Base-by-base conservation (phyloP, 2,797 vertebrate genomes). In the Ptychobarbus kaznakovi region DNA sequence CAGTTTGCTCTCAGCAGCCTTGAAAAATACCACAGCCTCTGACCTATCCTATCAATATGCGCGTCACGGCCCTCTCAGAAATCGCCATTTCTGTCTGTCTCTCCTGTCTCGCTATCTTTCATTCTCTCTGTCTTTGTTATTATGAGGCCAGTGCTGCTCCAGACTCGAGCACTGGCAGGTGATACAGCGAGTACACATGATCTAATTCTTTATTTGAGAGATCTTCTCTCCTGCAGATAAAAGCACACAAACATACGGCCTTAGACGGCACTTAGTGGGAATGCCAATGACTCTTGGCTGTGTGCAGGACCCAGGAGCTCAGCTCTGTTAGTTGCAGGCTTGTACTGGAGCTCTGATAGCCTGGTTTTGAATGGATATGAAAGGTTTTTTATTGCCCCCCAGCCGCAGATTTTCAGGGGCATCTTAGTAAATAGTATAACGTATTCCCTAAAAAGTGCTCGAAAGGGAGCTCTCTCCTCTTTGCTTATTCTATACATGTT, bases 401-500 rank as follows among this genome's bases (percentile, higher is more conserved):
- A 38, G 65, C 63, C 0, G 1, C n/a, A 56, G 46, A 84, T 70
- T 84, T 65, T 78, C 74, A 58, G 63, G 65, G 82, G 74, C 74
- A 69, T 78, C 49, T 78, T 66, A 44, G 74, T 69, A 65, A 78
- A 44, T 76, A 44, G 65, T 16, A n/a, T 22, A 75, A 38, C 32
- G 28, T 51, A 84, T 84, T 84, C 82, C 49, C 49, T 84, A 40
- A 84, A 75, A 78, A 83, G 73, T 83, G 61, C 58, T 68, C 5
- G 70, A 83, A 63, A 76, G 73, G 61, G 32, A 65, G 18, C 58
- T 40, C 9, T 38, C 28, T 76, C 32, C 73, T 84, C 20, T 70
- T 84, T 85, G 53, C 28, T 85, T 56, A 79, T 80, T 85, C 76
- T 46, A 80, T 80, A 49, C 83, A 80, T 84, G 82, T 69, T 85